These are phyloP conservation scores for Mormyrops attenuatus DNA, from an alignment of 2,797 vertebrate genomes.

Conservation along the genomic window DNA sequence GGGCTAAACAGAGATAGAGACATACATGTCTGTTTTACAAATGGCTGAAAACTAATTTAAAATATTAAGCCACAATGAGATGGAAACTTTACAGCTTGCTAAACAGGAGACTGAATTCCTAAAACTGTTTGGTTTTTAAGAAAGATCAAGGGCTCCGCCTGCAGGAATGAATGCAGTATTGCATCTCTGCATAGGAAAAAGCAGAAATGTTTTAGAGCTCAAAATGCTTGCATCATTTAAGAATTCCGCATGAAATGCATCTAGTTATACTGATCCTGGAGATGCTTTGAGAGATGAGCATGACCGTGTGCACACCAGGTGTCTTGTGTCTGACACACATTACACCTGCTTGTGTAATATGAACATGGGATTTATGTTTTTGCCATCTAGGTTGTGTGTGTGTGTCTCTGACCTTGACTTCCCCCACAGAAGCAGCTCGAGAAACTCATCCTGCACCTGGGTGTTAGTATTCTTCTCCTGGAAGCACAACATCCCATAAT, in stretches of 20 bases:
- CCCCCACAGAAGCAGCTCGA: slow-evolving; percentile 92
- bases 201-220: background rate
- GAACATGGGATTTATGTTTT: background rate
- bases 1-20: slow-evolving; percentile 58
- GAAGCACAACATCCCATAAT: slow-evolving; percentile 11
- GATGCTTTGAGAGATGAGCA: background rate
- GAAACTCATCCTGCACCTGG: slow-evolving; percentile 97
- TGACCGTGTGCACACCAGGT: background rate
- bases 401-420: slow-evolving; percentile 77
- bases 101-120: background rate
- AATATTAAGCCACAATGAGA: background rate
- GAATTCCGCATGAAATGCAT: background rate
- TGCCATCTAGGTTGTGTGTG: background rate
- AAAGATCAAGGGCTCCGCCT: background rate
- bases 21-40: background rate
- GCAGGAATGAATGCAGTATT: background rate
- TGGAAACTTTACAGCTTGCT: background rate
- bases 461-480: slow-evolving; percentile 95
- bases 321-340: background rate
- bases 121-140: background rate
- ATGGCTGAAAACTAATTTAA: background rate
- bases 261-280: background rate
- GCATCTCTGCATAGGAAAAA: background rate
- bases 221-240: background rate
- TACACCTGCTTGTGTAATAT: background rate